phyloP scores from a whole-genome alignment of 2,113 vertebrate genomes.

The Clinocottus analis region DNA sequence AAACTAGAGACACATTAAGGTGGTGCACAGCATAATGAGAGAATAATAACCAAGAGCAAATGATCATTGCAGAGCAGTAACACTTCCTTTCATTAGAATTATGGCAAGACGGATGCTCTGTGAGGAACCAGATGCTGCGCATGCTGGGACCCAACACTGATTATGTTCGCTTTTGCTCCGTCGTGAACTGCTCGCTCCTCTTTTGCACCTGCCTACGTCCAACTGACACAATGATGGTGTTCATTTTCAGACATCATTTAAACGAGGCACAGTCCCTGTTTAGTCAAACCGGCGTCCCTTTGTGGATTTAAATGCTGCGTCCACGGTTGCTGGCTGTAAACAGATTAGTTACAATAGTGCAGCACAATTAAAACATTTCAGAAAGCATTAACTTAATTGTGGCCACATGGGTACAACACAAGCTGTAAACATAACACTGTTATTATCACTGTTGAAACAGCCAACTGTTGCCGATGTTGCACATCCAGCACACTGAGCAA shows the following conservation, averaged over 20 bases:
- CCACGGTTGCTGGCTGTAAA: conserved; percentile 9
- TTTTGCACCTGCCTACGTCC: conserved; percentile 14
- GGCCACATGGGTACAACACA: not conserved
- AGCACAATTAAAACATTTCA: not conserved
- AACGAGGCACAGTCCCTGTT: conserved; percentile 31
- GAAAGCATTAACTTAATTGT: not conserved
- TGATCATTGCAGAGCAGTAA: conserved; percentile 69
- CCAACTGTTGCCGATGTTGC: not conserved
- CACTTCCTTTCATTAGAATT: conserved; percentile 79
- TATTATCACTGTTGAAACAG: not conserved
- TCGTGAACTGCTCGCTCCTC: conserved; percentile 27
- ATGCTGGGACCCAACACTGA: conserved; percentile 78
- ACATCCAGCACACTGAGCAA: not conserved
- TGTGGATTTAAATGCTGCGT: conserved; percentile 46
- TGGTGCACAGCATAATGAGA: conserved; percentile 79
- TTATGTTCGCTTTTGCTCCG: conserved; percentile 56
- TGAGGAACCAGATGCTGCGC: conserved; percentile 84
- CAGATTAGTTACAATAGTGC: not conserved
- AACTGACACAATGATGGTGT: conserved; percentile 46
- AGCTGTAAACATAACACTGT: not conserved
- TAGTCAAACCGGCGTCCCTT: conserved; percentile 26
- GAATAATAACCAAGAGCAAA: conserved; percentile 75
- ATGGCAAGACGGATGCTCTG: conserved; percentile 79
- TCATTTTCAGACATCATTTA: conserved; percentile 43
- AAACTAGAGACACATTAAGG: conserved; percentile 76